Evolutionary conservation across 2,888 invertebrate species (phyloP).

Genomic region (Xylocampa areola): DNA sequence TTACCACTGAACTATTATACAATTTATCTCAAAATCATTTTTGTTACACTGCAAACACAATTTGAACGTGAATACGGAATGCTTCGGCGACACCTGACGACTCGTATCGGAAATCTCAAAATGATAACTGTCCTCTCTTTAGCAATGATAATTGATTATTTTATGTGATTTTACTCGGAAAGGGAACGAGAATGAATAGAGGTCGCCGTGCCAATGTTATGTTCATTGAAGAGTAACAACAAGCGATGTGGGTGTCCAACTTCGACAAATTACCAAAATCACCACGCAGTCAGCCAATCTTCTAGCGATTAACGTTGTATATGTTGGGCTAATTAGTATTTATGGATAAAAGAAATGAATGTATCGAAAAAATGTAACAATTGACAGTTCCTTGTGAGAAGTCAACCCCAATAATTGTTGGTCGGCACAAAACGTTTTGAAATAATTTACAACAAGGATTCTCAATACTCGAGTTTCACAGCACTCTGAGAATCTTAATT

Average conservation of each 20-base stretch:
- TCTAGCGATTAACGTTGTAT: conserved; percentile 52
- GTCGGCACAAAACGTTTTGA: conserved; percentile 82
- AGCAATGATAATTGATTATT: conserved; percentile 41
- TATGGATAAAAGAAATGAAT: conserved; percentile 69
- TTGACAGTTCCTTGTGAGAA: conserved; percentile 87
- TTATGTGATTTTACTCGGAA: conserved; percentile 71
- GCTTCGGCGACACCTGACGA: conserved; percentile 82
- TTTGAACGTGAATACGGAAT: conserved; percentile 66
- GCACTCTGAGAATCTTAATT: conserved; percentile 70
- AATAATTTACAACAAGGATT: conserved; percentile 71
- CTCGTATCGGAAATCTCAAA: conserved; percentile 43
- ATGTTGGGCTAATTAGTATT: conserved; percentile 59
- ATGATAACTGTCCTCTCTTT: conserved; percentile 33
- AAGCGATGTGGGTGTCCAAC: conserved; percentile 81
- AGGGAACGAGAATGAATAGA: conserved; percentile 77
- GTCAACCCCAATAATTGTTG: conserved; percentile 84
- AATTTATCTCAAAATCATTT: conserved; percentile 90
- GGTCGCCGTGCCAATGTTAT: conserved; percentile 87
- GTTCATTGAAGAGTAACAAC: conserved; percentile 89
- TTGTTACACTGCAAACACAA: conserved; percentile 84
- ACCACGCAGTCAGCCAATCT: conserved; percentile 66
- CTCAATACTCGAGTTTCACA: conserved; percentile 67
- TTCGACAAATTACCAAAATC: conserved; percentile 72
- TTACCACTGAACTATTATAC: conserved; percentile 81
- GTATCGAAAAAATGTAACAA: conserved; percentile 81